Evolutionary conservation across 2,113 vertebrate genomes (phyloP), one percentile per base, ranked within the genome.

Genomic region (Sphyrna mokarran): DNA sequence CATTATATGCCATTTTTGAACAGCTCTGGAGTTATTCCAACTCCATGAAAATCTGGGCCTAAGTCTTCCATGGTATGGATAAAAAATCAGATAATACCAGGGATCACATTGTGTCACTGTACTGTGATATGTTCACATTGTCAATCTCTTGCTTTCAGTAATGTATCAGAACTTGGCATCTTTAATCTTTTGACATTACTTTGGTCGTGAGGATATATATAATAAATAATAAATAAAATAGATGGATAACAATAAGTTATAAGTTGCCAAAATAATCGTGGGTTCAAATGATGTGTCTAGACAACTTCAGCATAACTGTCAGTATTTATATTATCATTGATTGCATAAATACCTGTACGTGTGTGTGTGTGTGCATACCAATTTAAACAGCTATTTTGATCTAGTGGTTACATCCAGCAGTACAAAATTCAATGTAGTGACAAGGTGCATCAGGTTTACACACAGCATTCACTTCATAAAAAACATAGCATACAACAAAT

Each of bases 381-480:
- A 54, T 76, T 95, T 70, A 95, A 70, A 76, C n/a, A 63, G 58
- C 68, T 43, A 43, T 54, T 72, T 76, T 72, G 94, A 95, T 33
- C 94, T 72, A 14, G 93, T 4, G 43, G 68, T 95, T 29, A 69
- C 63, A 43, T 95, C n/a, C 40, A 95, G 43, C 69, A 95, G 29
- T 95, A 72, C 20, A 95, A 95, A 95, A 72, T 54, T 48, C 69
- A 76, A 43, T 94, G 91, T 66, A 66, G 33, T 95, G 68, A 43
- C 68, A 95, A 95, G 40, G 18, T 72, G 68, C 37, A 37, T 95
- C 87, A 90, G 48, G 40, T 69, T 70, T 76, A 95, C 23, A 95
- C 66, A 70, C 69, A 70, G 43, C 94, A 95, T 70, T 95, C 69
- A 95, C 94, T 72, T 95, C 23, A 40, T 95, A 95, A 63, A 72